A percentile compares a stretch with the other conserved stretches of the same genome.
Evolutionary conservation across 1,140 invertebrate genomes (phyloP).

Genomic region (Gonatopus flavifemur): DNA sequence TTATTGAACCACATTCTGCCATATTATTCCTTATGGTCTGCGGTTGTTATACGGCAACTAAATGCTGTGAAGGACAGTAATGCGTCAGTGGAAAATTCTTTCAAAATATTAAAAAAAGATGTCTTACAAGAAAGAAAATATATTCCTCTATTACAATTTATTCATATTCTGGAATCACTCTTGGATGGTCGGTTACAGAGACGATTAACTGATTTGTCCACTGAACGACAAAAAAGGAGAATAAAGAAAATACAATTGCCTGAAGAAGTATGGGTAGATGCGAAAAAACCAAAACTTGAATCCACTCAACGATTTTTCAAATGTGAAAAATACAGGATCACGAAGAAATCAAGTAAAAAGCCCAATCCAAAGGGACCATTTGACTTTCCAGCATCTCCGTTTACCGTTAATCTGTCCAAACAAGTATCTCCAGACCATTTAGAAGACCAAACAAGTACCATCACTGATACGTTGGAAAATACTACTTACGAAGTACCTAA

Average conservation of each 20-base stretch:
- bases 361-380: no score
- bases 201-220: background rate
- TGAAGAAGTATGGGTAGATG: background rate
- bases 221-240: background rate
- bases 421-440: no score
- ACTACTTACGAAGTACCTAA: no score
- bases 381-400: no score
- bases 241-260: background rate
- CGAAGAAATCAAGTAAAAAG: no score
- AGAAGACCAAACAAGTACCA: no score
- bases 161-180: background rate
- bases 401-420: no score
- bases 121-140: background rate
- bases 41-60: background rate
- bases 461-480: no score
- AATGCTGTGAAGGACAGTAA: background rate
- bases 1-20: background rate
- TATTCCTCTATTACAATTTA: background rate
- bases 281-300: no score
- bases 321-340: no score
- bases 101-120: no score
- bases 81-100: background rate
- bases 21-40: background rate
- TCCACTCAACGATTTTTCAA: no score
- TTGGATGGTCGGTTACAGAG: background rate